A percentile compares a stretch with the other conserved stretches of the same genome.
phyloP scores from a whole-genome alignment of 2,888 invertebrate genomes.

The Phorcus lineatus region DNA sequence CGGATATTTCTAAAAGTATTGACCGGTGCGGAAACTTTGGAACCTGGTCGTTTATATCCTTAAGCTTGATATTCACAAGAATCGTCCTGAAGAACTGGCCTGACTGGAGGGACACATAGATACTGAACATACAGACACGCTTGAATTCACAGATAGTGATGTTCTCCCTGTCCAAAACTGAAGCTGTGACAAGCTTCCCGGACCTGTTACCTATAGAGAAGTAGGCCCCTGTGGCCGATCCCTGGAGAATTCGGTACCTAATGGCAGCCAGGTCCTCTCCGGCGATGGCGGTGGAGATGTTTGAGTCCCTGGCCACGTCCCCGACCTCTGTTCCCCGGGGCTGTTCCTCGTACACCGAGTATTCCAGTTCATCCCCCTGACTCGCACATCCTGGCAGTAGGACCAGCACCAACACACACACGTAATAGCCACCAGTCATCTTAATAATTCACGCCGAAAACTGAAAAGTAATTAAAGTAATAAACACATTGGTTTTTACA shows the following conservation, averaged over 20 bases:
- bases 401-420: background rate
- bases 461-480: no score
- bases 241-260: conserved; percentile 47
- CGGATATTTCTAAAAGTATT: conserved; percentile 10
- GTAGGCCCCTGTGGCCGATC: conserved; percentile 4
- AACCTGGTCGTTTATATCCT: conserved; percentile 49
- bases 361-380: conserved; percentile 36
- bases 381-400: background rate
- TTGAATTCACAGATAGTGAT: conserved; percentile 17
- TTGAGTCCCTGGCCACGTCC: conserved; percentile 49
- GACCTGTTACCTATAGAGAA: conserved; percentile 20
- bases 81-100: conserved; percentile 37
- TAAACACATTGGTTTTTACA: no score
- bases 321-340: conserved; percentile 45
- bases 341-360: conserved; percentile 47
- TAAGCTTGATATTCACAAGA: conserved; percentile 39
- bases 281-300: conserved; percentile 40
- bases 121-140: background rate
- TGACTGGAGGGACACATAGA: background rate
- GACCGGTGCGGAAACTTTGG: conserved; percentile 36
- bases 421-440: no score
- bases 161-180: conserved; percentile 25
- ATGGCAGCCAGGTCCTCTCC: conserved; percentile 34
- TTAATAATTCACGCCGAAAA: no score
- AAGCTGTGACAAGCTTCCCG: conserved; percentile 17